These are phyloP conservation scores for Scaptomyza parva DNA, from an alignment of 2,888 invertebrate species.

Conservation along the genomic window DNA sequence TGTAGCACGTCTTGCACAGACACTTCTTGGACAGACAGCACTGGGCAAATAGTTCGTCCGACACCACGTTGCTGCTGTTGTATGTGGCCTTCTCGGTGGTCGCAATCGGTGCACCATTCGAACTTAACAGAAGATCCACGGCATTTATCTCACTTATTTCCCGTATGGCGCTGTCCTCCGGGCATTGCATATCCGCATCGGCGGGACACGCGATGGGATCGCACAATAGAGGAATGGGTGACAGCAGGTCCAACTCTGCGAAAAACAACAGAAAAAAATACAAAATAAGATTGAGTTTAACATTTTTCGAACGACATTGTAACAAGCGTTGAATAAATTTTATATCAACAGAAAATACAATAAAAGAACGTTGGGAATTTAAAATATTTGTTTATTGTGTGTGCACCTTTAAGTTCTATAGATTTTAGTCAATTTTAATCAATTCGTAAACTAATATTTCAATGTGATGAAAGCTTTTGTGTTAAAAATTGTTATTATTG, in stretches of 20 bases:
- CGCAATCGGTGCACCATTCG: slow-evolving; percentile 40
- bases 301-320: slow-evolving; percentile 4
- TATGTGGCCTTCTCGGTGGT: slow-evolving; percentile 31
- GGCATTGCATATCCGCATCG: slow-evolving; percentile 79
- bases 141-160: slow-evolving; percentile 62
- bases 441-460: too few relatives aligned
- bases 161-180: slow-evolving; percentile 81
- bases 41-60: slow-evolving; percentile 73
- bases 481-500: too few relatives aligned
- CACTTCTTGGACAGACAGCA: slow-evolving; percentile 83
- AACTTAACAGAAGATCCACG: slow-evolving; percentile 59
- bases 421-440: too few relatives aligned
- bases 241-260: slow-evolving; percentile 63
- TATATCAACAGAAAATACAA: background rate
- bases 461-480: too few relatives aligned
- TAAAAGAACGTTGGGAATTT: background rate
- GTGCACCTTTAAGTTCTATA: too few relatives aligned
- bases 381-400: too few relatives aligned
- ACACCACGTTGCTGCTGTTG: slow-evolving; percentile 52
- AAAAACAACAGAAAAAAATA: slow-evolving; percentile 33
- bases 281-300: background rate
- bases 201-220: slow-evolving; percentile 81
- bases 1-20: slow-evolving; percentile 82
- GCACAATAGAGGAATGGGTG: slow-evolving; percentile 71
- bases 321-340: background rate